Percentiles rank a stretch among this genome's conserved stretches.
These are phyloP conservation scores for Tipula unca DNA, from an alignment of 2,888 invertebrate genomes.

Conservation along the genomic window DNA sequence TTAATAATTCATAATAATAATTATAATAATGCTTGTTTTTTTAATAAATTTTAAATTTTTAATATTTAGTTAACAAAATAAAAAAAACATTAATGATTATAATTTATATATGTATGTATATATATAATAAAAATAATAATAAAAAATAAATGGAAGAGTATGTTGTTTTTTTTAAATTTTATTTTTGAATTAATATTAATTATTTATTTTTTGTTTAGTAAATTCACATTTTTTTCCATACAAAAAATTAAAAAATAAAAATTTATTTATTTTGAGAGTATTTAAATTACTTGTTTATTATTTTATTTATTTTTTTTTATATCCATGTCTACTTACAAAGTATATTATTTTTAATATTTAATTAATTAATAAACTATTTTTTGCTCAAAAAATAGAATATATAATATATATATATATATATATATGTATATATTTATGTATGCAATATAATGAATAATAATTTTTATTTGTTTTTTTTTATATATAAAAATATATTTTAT, in stretches of 20 bases:
- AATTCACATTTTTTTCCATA: not conserved
- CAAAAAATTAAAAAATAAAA: not conserved
- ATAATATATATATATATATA: no score
- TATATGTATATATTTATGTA: not conserved
- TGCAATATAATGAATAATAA: not conserved
- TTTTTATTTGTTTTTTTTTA: not conserved
- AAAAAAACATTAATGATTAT: not conserved
- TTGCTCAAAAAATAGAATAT: not conserved
- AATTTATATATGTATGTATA: not conserved
- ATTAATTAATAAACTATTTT: not conserved
- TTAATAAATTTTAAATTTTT: not conserved
- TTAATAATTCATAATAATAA: not conserved
- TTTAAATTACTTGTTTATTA: not conserved
- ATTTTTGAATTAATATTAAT: not conserved
- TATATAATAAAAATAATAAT: not conserved
- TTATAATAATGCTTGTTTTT: slow-evolving; percentile 1
- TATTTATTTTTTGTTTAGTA: not conserved
- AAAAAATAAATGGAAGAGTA: not conserved
- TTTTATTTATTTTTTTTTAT: not conserved
- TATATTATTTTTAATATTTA: not conserved
- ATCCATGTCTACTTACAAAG: not conserved
- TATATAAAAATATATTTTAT: not conserved
- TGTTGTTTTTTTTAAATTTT: not conserved
- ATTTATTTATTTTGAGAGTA: not conserved
- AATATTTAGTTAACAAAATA: not conserved